Evolutionary conservation across 2,888 invertebrate species (phyloP).

Genomic region (Thera britannica): DNA sequence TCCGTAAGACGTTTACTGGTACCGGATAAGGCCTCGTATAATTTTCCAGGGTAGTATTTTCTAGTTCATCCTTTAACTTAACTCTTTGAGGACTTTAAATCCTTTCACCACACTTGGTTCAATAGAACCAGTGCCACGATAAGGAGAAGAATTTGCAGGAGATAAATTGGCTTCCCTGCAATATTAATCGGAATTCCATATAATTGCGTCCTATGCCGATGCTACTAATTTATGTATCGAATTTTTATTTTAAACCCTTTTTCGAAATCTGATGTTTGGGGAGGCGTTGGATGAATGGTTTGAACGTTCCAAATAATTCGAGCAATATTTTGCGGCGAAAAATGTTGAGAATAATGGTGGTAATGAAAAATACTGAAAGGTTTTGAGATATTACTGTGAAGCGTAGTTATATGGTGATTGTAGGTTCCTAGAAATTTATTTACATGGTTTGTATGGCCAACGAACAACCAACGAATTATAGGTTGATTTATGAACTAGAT

Average conservation of each 20-base stretch:
- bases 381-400: neutral
- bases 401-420: neutral
- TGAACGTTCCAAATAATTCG: slow-evolving; percentile 28
- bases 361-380: slow-evolving; percentile 6
- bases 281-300: slow-evolving; percentile 30
- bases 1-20: too few species aligned
- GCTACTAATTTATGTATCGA: slow-evolving; percentile 65
- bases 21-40: too few species aligned
- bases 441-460: too few species aligned
- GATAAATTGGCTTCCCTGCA: neutral
- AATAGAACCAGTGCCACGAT: too few species aligned
- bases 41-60: too few species aligned
- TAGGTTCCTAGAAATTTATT: too few species aligned
- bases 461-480: too few species aligned
- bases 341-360: slow-evolving; percentile 11
- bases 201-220: slow-evolving; percentile 54
- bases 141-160: too few species aligned
- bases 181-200: neutral
- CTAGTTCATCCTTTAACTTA: too few species aligned
- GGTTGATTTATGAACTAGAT: too few species aligned
- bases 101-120: too few species aligned
- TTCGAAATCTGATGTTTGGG: slow-evolving; percentile 40
- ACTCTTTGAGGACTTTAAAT: too few species aligned
- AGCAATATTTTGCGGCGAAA: slow-evolving; percentile 25
- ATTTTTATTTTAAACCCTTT: slow-evolving; percentile 57